phyloP scores from a whole-genome alignment of 2,113 vertebrate species.

The Gasterosteus aculeatus region DNA sequence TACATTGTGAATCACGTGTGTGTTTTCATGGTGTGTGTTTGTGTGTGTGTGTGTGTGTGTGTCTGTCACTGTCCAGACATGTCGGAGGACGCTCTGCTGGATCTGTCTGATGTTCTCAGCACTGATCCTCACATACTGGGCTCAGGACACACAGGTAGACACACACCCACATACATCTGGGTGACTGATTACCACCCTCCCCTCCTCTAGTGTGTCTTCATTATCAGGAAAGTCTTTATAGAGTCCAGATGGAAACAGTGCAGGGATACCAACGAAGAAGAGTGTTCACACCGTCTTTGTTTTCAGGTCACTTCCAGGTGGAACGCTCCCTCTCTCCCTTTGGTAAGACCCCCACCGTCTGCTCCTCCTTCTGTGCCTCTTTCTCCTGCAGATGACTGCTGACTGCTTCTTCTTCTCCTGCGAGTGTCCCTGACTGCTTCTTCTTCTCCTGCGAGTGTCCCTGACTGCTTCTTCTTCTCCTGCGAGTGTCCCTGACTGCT shows the following conservation, averaged over 20 bases:
- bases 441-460: too few relatives aligned
- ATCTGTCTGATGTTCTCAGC: conserved; percentile 92
- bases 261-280: conserved; percentile 21
- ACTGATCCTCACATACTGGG: conserved; percentile 94
- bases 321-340: conserved; percentile 91
- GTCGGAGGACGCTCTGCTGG: conserved; percentile 87
- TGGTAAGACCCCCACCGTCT: conserved; percentile 86
- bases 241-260: not conserved
- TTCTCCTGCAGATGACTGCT: too few relatives aligned
- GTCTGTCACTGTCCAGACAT: conserved; percentile 77
- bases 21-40: conserved; percentile 8
- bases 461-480: too few relatives aligned
- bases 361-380: not conserved
- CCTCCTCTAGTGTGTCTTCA: not conserved
- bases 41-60: conserved; percentile 18
- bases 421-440: too few relatives aligned
- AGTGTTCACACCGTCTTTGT: conserved; percentile 84
- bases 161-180: not conserved
- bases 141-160: conserved; percentile 67
- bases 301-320: conserved; percentile 97
- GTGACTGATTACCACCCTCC: not conserved
- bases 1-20: not conserved
- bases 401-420: too few relatives aligned
- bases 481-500: too few relatives aligned
- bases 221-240: not conserved